These are phyloP conservation scores for Limosa lapponica DNA, from an alignment of 2,797 vertebrate species.

Conservation along the genomic window DNA sequence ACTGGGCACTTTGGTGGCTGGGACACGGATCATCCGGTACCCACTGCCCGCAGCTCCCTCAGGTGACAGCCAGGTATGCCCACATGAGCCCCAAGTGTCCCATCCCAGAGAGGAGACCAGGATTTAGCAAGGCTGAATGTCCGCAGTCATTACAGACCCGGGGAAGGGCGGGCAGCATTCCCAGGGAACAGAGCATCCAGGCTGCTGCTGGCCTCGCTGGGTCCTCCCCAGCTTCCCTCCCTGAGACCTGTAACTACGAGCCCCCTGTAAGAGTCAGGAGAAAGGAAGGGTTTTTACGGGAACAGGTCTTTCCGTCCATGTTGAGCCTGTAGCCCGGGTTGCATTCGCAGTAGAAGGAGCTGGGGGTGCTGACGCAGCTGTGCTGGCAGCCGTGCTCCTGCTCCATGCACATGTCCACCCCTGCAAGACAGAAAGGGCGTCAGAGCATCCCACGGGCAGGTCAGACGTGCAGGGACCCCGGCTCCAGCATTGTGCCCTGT, in stretches of 20 bases:
- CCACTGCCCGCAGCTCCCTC: rapidly evolving
- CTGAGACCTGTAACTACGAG: neutral
- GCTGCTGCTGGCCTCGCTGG: neutral
- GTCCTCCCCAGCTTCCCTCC: neutral
- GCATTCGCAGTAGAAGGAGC: constrained; percentile 89
- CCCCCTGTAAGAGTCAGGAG: neutral
- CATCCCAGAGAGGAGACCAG: neutral
- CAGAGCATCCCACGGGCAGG: rapidly evolving
- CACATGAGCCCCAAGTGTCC: neutral
- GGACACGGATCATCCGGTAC: neutral
- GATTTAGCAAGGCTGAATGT: neutral
- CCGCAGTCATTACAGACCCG: neutral
- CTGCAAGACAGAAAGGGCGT: constrained; percentile 70
- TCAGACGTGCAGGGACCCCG: rapidly evolving
- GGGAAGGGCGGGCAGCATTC: rapidly evolving
- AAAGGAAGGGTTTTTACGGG: constrained; percentile 76
- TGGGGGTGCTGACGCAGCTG: constrained; percentile 85
- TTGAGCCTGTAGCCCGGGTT: constrained; percentile 88
- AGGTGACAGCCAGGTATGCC: neutral
- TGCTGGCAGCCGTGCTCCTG: constrained; percentile 91
- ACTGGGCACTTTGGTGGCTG: rapidly evolving
- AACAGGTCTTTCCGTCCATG: constrained; percentile 86
- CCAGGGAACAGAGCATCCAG: neutral
- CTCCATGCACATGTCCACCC: constrained; percentile 86
- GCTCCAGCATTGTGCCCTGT: rapidly evolving